phyloP scores from a whole-genome alignment of 2,888 invertebrate genomes.

The Mimas tiliae region DNA sequence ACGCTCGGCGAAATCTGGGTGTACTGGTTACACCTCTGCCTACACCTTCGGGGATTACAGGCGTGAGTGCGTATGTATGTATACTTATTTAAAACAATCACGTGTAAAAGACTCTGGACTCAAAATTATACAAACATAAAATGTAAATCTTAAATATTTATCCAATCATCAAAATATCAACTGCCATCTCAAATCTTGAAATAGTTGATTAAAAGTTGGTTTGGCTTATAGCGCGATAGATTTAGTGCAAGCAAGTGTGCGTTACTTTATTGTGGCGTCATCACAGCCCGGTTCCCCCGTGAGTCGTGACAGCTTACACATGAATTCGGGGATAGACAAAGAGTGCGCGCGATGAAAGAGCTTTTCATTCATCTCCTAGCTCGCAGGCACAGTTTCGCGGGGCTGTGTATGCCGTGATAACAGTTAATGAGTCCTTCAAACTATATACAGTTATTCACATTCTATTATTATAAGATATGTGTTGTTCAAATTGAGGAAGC shows the following conservation, averaged over 20 bases:
- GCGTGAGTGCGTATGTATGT: no score
- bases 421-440: constrained; percentile 55
- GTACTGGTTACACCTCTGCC: no score
- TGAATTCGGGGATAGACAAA: constrained; percentile 73
- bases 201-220: constrained; percentile 11
- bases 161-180: neutral
- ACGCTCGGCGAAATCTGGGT: no score
- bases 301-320: constrained; percentile 57
- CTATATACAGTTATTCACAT: constrained; percentile 27
- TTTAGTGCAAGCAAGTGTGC: constrained; percentile 52
- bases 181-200: neutral
- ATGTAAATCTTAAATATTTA: no score
- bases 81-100: no score
- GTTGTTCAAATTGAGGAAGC: neutral
- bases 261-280: constrained; percentile 65
- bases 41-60: no score
- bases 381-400: constrained; percentile 49
- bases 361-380: constrained; percentile 59
- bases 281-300: constrained; percentile 54
- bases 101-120: no score
- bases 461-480: neutral
- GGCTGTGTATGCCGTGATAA: constrained; percentile 62
- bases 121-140: no score
- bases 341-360: constrained; percentile 67
- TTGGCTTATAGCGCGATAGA: constrained; percentile 6